These are phyloP conservation scores for Megalopta genalis DNA, from an alignment of 1,140 invertebrate species.

Conservation along the genomic window DNA sequence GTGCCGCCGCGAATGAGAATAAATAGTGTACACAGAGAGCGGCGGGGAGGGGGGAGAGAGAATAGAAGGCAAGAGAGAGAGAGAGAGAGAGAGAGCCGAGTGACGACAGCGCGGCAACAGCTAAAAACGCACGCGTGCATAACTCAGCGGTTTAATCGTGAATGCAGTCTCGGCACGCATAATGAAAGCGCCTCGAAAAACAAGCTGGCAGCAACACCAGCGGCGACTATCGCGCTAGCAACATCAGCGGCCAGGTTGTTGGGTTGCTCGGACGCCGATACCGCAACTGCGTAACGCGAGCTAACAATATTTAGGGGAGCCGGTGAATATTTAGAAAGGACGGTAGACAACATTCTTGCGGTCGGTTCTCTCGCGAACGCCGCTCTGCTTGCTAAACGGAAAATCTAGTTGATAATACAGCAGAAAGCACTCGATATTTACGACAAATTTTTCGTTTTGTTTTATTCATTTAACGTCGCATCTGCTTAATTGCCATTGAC, in stretches of 20 bases:
- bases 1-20: slow-evolving; percentile 27
- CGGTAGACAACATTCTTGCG: slow-evolving; percentile 74
- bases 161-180: slow-evolving; percentile 68
- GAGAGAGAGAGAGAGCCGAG: slow-evolving; percentile 39
- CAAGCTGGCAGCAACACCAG: slow-evolving; percentile 50
- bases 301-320: slow-evolving; percentile 57
- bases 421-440: too few species aligned
- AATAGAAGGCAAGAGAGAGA: slow-evolving; percentile 36
- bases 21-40: slow-evolving; percentile 38
- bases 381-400: slow-evolving; percentile 28
- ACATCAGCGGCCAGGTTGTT: slow-evolving; percentile 10
- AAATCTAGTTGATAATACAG: too few species aligned
- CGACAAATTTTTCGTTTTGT: too few species aligned
- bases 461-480: too few species aligned
- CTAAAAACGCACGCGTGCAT: slow-evolving; percentile 75
- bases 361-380: slow-evolving; percentile 71
- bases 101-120: slow-evolving; percentile 54
- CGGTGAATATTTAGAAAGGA: slow-evolving; percentile 23
- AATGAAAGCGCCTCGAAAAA: slow-evolving; percentile 77
- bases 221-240: slow-evolving; percentile 11
- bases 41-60: slow-evolving; percentile 1
- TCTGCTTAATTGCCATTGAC: too few species aligned
- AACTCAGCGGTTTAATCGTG: slow-evolving; percentile 77
- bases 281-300: slow-evolving; percentile 51
- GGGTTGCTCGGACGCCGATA: slow-evolving; percentile 54